Evolutionary conservation across 2,113 vertebrate species (phyloP), one percentile per base, ranked within the genome.

Genomic region (Steatornis caripensis): DNA sequence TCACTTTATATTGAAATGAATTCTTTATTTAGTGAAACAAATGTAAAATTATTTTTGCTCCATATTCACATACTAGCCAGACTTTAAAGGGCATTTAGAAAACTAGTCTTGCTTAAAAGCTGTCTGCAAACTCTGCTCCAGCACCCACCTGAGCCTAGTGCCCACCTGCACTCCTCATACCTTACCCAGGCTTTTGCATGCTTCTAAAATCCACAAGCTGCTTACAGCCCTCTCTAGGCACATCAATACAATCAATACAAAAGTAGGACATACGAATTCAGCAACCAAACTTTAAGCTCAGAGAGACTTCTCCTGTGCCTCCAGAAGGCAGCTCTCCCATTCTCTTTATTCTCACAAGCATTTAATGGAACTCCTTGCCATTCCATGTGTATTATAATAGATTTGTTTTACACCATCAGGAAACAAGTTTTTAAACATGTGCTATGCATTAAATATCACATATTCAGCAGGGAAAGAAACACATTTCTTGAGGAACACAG

Each of bases 391-490:
- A 93, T 96, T 96, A 77, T 91, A 96, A 93, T 96, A 95, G 90
- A 94, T 93, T 97, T 96, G 94, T 96, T 97, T 97, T 95, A 98
- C 84, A 96, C 27, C 58, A 96, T 64, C 85, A 91, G 80, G 66
- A 97, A 98, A 97, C 96, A 97, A 97, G 81, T 87, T 97, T 96
- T 97, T 95, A 96, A 98, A 97, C 86, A 95, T 97, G 82, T 97
- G 83, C 85, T 93, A 57, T 90, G 87, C 95, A 96, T 98, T 97
- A 98, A 97, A 95, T 94, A 97, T 81, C 80, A 84, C 93, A 97
- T 97, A 98, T 98, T 97, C 97, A 98, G 83, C 68, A 97, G 84
- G 71, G 77, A 97, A 97, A 94, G 84, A 88, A 97, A 97, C 98
- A 97, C 91, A 97, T 87, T 97, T 96, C 90, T 93, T 53, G 79